Conservation (phyloP, 2,888 invertebrate genomes). For the Xestia sexstrigata region DNA sequence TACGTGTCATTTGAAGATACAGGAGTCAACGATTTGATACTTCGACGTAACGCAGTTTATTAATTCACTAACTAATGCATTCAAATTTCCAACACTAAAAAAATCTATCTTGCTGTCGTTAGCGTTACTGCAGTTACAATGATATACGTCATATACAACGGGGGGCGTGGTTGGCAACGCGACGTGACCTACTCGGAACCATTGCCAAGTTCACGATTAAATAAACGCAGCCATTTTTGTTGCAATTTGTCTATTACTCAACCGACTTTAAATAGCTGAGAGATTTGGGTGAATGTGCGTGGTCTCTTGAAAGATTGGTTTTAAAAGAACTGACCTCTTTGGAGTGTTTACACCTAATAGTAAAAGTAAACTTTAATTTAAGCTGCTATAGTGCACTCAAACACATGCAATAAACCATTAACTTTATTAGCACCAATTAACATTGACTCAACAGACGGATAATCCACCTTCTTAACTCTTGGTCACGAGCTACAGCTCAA, state of each 20-base stretch:
- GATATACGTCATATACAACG: constrained; percentile 20
- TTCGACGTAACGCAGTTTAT: background rate
- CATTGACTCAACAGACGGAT: constrained; percentile 34
- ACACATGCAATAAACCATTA: constrained; percentile 20
- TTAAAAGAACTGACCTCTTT: background rate
- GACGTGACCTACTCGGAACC: constrained; percentile 51
- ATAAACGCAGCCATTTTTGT: constrained; percentile 40
- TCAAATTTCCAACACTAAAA: background rate
- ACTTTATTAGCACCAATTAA: constrained; percentile 44
- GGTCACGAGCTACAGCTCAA: background rate
- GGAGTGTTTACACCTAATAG: background rate
- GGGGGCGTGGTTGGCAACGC: constrained; percentile 35
- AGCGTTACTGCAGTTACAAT: background rate
- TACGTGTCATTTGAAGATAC: no score
- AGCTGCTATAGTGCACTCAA: background rate
- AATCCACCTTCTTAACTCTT: constrained; percentile 20
- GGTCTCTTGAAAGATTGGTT: background rate
- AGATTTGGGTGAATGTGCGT: background rate
- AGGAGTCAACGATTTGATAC: no score
- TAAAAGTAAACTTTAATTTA: background rate
- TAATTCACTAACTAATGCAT: no score
- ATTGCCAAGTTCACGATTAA: constrained; percentile 69
- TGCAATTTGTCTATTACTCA: constrained; percentile 16
- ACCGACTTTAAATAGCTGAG: constrained; percentile 26
- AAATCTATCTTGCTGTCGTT: background rate